Percentiles rank a stretch among this genome's conserved stretches.
Evolutionary conservation across 1,140 invertebrate genomes (phyloP).

Genomic region (Himalopsyche phryganea): DNA sequence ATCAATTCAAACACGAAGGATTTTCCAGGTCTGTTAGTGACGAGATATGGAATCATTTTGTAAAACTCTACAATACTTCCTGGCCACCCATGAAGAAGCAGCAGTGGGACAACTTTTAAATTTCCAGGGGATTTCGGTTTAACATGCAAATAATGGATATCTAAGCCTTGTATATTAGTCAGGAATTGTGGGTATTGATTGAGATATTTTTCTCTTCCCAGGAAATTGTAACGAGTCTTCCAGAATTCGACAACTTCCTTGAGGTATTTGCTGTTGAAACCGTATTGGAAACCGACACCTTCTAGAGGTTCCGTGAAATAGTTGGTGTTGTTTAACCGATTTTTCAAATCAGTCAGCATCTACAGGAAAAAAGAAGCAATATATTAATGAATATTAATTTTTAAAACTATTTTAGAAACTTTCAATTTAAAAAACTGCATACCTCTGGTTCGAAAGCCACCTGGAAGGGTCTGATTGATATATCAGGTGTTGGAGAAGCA

Average conservation of each 20-base stretch:
- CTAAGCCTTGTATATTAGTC: conserved; percentile 63
- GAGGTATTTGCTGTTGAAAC: conserved; percentile 58
- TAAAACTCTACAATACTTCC: conserved; percentile 84
- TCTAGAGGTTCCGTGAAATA: conserved; percentile 60
- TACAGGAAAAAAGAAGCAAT: conserved; percentile 36
- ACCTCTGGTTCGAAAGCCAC: conserved; percentile 47
- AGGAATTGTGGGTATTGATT: conserved; percentile 72
- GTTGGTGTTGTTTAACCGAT: conserved; percentile 57
- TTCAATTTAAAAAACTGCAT: too few species aligned
- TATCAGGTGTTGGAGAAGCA: conserved; percentile 35
- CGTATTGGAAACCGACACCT: conserved; percentile 56
- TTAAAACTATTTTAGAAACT: too few species aligned
- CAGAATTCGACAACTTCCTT: conserved; percentile 66
- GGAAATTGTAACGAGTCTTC: conserved; percentile 70
- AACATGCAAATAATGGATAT: conserved; percentile 48
- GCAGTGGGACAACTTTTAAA: conserved; percentile 59
- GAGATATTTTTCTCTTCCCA: conserved; percentile 61
- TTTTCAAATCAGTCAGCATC: conserved; percentile 62
- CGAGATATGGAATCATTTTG: conserved; percentile 69
- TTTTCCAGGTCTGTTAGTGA: conserved; percentile 49
- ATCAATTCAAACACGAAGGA: conserved; percentile 77
- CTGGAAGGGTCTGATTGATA: conserved; percentile 41
- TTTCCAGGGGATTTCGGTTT: conserved; percentile 39
- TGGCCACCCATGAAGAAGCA: conserved; percentile 86
- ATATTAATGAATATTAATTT: too few species aligned